Evolutionary conservation across 2,888 invertebrate genomes (phyloP), one percentile per base, ranked within the genome.

Genomic region (Nomada ruficornis): DNA sequence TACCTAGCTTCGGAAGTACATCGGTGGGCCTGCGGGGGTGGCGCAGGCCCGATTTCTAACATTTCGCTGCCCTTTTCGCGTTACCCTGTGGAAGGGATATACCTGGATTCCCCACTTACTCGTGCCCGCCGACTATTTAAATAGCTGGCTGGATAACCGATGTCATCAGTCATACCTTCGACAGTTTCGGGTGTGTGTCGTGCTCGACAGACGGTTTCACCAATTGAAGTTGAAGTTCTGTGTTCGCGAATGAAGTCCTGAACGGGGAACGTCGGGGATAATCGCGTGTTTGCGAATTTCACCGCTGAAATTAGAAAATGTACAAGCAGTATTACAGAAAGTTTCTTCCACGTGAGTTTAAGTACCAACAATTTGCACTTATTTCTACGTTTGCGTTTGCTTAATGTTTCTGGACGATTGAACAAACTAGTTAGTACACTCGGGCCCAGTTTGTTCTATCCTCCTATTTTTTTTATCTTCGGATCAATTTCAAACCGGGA

Each of bases 301-400:
- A 29, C 64, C 15, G n/a, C 26, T n/a, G 23, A 55, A 59, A 23
- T 29, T n/a, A 23, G 55, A 65, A 44, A 63, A 90, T 89, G 87
- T 83, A 84, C 75, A 77, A 83, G 57, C 74, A 81, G 50, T 76
- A 77, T 68, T 81, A 86, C 76, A 69, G 68, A 36, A 77, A 68
- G 13, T 67, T 87, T 55, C 73, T 80, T 15, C 80, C 89, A 74
- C 57, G 90, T 90, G 69, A 90, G 90, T 90, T 68, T 20, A 54
- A 62, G 23, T 7, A 26, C 5, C 5, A 1, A 9, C 10, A 7
- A 10, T 63, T 44, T 13, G 13, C 20, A 44, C 23, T 29, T 20
- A 20, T 47, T 42, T 1, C 13, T 4, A 20, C 26, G n/a, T 29
- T 52, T 4, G 11, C 9, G 10, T 29, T 10, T 44, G 36, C 36